Base-by-base conservation (phyloP, 2,888 invertebrate genomes). In the Merodon equestris region DNA sequence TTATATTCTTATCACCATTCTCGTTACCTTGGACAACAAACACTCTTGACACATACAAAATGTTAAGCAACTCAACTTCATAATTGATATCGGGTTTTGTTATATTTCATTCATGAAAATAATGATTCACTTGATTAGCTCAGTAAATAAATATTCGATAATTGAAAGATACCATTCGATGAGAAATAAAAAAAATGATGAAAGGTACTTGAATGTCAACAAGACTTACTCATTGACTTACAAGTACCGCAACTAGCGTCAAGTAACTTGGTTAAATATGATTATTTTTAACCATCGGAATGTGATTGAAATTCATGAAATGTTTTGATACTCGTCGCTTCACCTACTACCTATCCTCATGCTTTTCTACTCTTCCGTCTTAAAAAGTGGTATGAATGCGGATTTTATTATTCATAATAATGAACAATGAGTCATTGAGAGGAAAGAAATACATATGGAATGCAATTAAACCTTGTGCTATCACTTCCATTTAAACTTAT, bases 181-280 rank as follows among this genome's bases (percentile, higher is more conserved):
- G 53, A 53, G 38, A 66, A 40, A 27, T 12, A 40, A 27, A 45
- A 54, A 47, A 38, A 19, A 15, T 12, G 17, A 13, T 27, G 27
- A 27, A 27, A 27, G 9, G 14, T 36, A 44, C n/a, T 61, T 27
- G 19, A 17, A 13, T 36, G 18, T 42, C 47, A 53, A 42, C 50
- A 63, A 68, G 56, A 64, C 42, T 64, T 64, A 70, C 70, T 70
- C 70, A 58, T 70, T 75, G n/a, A n/a, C 3, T 27, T 27, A 27
- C 7, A 27, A 2, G 2, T 38, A 75, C 63, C 53, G 42, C 51
- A 38, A 9, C 45, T 57, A 14, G 42, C 61, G 42, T 53, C 38
- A 45, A 42, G 27, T 64, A 51, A 51, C 12, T 42, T 14, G 7
- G 12, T 42, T 36, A 45, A 56, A 7, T 34, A 14, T 56, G 15